These are phyloP conservation scores for Andinoacara biseriatus DNA, from an alignment of 2,113 vertebrate genomes.

Conservation along the genomic window DNA sequence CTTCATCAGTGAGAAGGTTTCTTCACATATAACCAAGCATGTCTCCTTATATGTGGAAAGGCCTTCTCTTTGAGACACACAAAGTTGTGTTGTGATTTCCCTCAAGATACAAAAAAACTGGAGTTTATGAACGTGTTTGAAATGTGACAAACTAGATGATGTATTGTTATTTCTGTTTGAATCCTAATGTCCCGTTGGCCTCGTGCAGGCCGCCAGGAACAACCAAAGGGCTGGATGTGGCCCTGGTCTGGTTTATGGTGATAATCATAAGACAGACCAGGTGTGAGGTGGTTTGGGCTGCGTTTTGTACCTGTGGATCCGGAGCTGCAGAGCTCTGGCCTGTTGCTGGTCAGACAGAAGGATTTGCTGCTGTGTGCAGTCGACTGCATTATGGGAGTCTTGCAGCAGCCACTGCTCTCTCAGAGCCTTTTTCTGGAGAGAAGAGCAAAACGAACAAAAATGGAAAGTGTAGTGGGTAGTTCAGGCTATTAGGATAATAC, in stretches of 20 bases:
- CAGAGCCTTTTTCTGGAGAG: constrained; percentile 86
- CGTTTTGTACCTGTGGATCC: constrained; percentile 84
- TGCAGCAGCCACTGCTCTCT: constrained; percentile 92
- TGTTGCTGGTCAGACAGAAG: constrained; percentile 76
- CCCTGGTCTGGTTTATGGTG: neutral
- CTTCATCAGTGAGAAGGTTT: too few relatives aligned
- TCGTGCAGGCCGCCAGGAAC: neutral
- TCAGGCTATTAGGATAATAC: neutral
- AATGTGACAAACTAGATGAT: neutral
- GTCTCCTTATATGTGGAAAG: too few relatives aligned
- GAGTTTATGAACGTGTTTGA: neutral
- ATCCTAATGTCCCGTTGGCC: neutral
- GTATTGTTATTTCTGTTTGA: neutral
- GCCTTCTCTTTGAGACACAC: too few relatives aligned
- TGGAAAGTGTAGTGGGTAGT: neutral
- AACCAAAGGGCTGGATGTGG: neutral
- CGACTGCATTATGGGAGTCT: constrained; percentile 79
- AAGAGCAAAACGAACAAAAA: neutral
- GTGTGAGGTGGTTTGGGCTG: neutral
- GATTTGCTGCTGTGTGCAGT: constrained; percentile 70
- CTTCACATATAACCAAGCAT: too few relatives aligned
- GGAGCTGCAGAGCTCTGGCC: constrained; percentile 82
- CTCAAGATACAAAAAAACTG: too few relatives aligned
- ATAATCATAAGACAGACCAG: too few relatives aligned
- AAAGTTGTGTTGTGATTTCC: too few relatives aligned